A percentile compares a stretch with the other conserved stretches of the same genome.
Conservation (phyloP, 2,888 invertebrate species). For the Orthosia gracilis region DNA sequence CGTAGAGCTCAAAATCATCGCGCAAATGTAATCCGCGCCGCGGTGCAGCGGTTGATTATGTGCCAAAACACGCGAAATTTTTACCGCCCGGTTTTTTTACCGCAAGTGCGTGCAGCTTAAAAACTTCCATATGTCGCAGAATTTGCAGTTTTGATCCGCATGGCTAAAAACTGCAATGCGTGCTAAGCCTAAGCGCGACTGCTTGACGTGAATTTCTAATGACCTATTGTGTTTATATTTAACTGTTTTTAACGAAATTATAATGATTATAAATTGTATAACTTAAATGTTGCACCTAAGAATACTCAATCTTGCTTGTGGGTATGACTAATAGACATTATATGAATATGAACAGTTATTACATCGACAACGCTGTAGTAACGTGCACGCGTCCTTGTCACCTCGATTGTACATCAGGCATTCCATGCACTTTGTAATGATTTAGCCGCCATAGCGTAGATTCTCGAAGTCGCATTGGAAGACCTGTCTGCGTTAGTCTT, state of each 20-base stretch:
- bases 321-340: slow-evolving; percentile 48
- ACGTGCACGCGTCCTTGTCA: slow-evolving; percentile 65
- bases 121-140: too few species aligned
- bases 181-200: slow-evolving; percentile 4
- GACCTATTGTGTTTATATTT: slow-evolving; percentile 60
- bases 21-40: too few species aligned
- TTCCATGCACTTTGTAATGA: slow-evolving; percentile 81
- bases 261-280: slow-evolving; percentile 54
- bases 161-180: too few species aligned
- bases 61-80: too few species aligned
- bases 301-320: slow-evolving; percentile 57
- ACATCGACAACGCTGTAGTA: slow-evolving; percentile 56
- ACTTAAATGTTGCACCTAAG: slow-evolving; percentile 53
- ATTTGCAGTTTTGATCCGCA: too few species aligned
- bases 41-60: too few species aligned
- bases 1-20: too few species aligned
- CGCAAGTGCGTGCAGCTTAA: too few species aligned
- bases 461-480: slow-evolving; percentile 65
- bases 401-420: slow-evolving; percentile 80
- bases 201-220: slow-evolving; percentile 46
- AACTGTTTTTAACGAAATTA: slow-evolving; percentile 52
- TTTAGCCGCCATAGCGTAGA: slow-evolving; percentile 79
- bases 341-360: slow-evolving; percentile 51
- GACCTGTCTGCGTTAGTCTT: slow-evolving; percentile 68
- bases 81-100: too few species aligned